Conservation (phyloP, 64 coral and sea anemone genomes). For the Stylophora pistillata region DNA sequence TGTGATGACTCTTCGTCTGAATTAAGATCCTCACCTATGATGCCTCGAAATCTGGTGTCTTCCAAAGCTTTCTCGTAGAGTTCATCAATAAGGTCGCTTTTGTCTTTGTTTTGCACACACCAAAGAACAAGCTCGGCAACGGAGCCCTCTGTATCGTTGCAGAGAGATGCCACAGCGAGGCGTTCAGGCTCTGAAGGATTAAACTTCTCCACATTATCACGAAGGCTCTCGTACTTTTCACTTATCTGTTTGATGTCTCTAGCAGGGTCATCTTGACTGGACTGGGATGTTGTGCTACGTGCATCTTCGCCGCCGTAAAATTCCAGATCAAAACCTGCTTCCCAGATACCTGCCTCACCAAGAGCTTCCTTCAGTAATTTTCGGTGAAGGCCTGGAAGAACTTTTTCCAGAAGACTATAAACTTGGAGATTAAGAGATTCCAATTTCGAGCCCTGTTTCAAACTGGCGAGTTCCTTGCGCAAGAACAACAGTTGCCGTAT, state of each 20-base stretch:
- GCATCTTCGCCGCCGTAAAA: neutral
- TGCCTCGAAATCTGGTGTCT: neutral
- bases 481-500: constrained; percentile 62
- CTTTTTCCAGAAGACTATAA: constrained; percentile 69
- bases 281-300: neutral
- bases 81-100: constrained; percentile 20
- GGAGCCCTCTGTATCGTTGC: neutral
- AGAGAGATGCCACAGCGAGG: constrained; percentile 39
- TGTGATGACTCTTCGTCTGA: neutral
- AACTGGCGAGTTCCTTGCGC: constrained; percentile 59
- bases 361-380: constrained; percentile 6
- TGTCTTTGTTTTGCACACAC: constrained; percentile 42
- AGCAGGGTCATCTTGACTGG: neutral
- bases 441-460: constrained; percentile 1
- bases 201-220: neutral
- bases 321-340: neutral
- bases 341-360: neutral
- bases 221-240: constrained; percentile 7
- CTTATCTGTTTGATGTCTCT: neutral
- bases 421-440: constrained; percentile 17
- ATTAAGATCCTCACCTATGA: neutral
- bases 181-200: constrained; percentile 14
- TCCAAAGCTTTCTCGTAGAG: constrained; percentile 12
- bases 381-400: constrained; percentile 39
- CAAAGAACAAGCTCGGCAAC: constrained; percentile 38